These are phyloP conservation scores for Sinotaia quadrata DNA, from an alignment of 2,888 invertebrate species.

Conservation along the genomic window DNA sequence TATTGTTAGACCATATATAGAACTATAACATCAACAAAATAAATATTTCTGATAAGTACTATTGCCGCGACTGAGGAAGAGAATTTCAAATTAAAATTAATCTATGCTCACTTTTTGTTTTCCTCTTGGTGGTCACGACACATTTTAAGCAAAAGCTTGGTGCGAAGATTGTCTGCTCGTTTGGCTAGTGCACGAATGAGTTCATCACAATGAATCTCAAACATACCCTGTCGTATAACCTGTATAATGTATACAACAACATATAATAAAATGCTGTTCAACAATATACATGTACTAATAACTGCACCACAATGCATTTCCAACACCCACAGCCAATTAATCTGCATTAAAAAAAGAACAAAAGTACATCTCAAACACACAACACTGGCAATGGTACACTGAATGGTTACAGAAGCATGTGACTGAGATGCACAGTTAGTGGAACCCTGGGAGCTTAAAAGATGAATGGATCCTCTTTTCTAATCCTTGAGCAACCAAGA, in stretches of 20 bases:
- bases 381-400: too few relatives aligned
- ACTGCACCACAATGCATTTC: too few relatives aligned
- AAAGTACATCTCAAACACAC: not conserved
- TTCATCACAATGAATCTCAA: constrained; percentile 86
- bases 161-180: constrained; percentile 81
- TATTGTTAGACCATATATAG: too few relatives aligned
- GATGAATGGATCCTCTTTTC: too few relatives aligned
- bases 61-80: not conserved
- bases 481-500: too few relatives aligned
- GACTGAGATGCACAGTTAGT: too few relatives aligned
- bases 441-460: too few relatives aligned
- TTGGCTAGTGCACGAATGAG: constrained; percentile 82
- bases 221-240: constrained; percentile 85
- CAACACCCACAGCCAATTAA: too few relatives aligned
- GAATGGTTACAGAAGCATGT: too few relatives aligned
- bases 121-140: constrained; percentile 84
- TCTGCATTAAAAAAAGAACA: not conserved
- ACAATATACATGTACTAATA: not conserved
- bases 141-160: constrained; percentile 82
- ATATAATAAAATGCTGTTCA: not conserved
- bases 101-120: constrained; percentile 80
- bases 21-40: too few relatives aligned
- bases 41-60: not conserved
- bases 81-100: not conserved
- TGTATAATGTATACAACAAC: constrained; percentile 60